Conservation (phyloP, 2,797 vertebrate species). For the Enteromius anoplus region DNA sequence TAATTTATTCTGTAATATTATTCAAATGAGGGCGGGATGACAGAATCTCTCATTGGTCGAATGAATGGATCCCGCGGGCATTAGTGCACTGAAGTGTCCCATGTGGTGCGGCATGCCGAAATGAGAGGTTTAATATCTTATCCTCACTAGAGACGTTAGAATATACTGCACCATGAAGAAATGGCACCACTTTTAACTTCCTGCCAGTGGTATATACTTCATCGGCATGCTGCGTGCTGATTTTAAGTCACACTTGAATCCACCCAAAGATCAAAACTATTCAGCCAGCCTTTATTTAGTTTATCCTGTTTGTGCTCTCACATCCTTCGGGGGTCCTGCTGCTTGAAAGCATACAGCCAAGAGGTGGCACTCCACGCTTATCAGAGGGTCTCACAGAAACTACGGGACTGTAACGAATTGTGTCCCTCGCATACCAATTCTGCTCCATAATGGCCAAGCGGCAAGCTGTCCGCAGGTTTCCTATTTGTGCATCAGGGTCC, state of each 20-base stretch:
- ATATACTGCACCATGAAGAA: conserved; percentile 38
- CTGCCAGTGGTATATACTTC: conserved; percentile 20
- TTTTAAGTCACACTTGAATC: conserved; percentile 32
- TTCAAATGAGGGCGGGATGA: conserved; percentile 74
- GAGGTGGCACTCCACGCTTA: conserved; percentile 75
- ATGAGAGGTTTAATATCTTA: conserved; percentile 56
- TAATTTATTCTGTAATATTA: conserved; percentile 76
- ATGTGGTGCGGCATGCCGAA: conserved; percentile 65
- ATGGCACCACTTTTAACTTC: conserved; percentile 32
- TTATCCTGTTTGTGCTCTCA: conserved; percentile 28
- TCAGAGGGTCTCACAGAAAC: conserved; percentile 56
- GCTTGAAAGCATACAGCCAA: conserved; percentile 62
- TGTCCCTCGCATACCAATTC: conserved; percentile 63
- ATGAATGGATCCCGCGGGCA: conserved; percentile 64
- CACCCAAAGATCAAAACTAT: conserved; percentile 19
- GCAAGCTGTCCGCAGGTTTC: conserved; percentile 50
- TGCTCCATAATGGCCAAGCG: conserved; percentile 51
- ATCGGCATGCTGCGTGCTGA: conserved; percentile 33
- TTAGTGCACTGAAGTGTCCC: conserved; percentile 70
- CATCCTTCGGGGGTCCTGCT: conserved; percentile 36
- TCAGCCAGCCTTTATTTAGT: conserved; percentile 36
- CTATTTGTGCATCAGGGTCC: conserved; percentile 48
- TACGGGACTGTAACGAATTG: conserved; percentile 61
- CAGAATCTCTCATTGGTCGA: conserved; percentile 63
- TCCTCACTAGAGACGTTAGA: conserved; percentile 40